These are phyloP conservation scores for Neosilurus hyrtlii DNA, from an alignment of 2,797 vertebrate genomes.

Conservation along the genomic window DNA sequence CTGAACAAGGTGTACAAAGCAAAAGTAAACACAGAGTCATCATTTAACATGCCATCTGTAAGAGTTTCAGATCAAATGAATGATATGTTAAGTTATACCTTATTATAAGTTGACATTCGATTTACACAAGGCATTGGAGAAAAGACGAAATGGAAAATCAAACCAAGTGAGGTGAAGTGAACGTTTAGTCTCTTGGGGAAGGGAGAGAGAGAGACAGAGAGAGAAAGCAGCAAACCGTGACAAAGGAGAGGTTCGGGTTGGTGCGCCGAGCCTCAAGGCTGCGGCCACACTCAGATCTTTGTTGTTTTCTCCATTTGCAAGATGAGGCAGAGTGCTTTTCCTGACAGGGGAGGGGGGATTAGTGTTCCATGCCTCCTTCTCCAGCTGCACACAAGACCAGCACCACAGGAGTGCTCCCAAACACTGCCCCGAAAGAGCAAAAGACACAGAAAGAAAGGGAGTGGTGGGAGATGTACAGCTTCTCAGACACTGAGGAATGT, in stretches of 20 bases:
- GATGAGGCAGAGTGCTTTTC: conserved; percentile 75
- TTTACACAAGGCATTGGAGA: conserved; percentile 16
- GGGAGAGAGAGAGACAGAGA: conserved; percentile 55
- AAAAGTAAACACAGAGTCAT: not conserved
- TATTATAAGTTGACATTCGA: not conserved
- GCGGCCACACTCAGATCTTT: conserved; percentile 79
- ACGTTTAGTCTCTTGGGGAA: conserved; percentile 29
- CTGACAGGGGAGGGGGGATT: conserved; percentile 69
- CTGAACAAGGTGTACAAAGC: not conserved
- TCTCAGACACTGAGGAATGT: conserved; percentile 62
- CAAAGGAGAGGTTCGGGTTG: conserved; percentile 75
- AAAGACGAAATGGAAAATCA: conserved; percentile 41
- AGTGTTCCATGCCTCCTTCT: conserved; percentile 70
- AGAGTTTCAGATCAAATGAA: not conserved
- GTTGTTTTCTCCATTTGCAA: conserved; percentile 74
- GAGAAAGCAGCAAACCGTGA: conserved; percentile 73
- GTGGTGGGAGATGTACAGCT: conserved; percentile 60
- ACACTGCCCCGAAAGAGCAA: conserved; percentile 62
- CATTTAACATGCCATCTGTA: not conserved
- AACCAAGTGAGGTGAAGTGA: conserved; percentile 32
- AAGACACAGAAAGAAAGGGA: conserved; percentile 36
- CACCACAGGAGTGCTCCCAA: conserved; percentile 70
- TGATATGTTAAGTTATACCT: not conserved
- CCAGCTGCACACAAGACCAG: conserved; percentile 77
- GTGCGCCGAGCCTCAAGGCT: conserved; percentile 75